Evolutionary conservation across 2,113 vertebrate genomes (phyloP).

Genomic region (Syrrhaptes paradoxus): DNA sequence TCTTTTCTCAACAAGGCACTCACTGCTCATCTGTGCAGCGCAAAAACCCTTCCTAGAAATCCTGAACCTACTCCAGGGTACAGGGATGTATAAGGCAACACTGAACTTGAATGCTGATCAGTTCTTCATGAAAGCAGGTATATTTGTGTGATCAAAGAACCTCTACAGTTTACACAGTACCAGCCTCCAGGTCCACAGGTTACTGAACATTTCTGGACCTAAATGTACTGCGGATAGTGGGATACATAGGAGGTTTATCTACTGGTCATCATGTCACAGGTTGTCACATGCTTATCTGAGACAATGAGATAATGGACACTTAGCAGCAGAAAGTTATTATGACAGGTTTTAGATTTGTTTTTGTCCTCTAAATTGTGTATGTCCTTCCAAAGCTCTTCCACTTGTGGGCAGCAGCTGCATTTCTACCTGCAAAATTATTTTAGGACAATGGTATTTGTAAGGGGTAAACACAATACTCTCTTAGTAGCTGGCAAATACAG

Average conservation of each 20-base stretch:
- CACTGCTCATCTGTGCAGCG: not conserved
- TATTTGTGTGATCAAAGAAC: not conserved
- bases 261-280: not conserved
- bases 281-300: not conserved
- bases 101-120: not conserved
- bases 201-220: not conserved
- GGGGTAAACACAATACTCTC: not conserved
- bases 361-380: not conserved
- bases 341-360: not conserved
- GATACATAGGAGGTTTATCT: not conserved
- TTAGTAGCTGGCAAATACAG: not conserved
- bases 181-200: not conserved
- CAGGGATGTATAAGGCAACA: not conserved
- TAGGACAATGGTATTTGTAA: not conserved
- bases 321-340: not conserved
- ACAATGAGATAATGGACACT: not conserved
- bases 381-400: not conserved
- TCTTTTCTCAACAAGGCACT: not conserved
- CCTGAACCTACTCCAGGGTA: not conserved
- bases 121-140: not conserved
- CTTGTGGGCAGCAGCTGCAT: not conserved
- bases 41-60: not conserved
- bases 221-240: rapidly evolving
- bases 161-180: not conserved
- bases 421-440: not conserved